Base-by-base conservation (phyloP, 2,888 invertebrate species). In the Tinea trinotella region DNA sequence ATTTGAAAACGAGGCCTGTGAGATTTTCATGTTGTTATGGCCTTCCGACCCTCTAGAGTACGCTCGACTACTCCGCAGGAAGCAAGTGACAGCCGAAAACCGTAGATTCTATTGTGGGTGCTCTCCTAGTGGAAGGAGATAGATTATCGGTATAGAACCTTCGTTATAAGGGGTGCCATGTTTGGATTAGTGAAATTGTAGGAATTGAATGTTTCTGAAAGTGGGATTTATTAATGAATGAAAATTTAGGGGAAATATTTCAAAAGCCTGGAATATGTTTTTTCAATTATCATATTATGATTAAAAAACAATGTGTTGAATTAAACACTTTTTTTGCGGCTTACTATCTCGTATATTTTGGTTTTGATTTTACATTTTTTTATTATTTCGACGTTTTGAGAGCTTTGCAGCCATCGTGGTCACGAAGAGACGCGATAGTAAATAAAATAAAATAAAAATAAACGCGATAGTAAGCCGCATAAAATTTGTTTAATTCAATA, bases 11-110 rank as follows among this genome's bases (percentile, higher is more conserved):
- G 40, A 4, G 13, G 7, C 10, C 13, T 40, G 13, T 6, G 40
- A 4, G 13, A 40, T 40, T 30, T 40, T 40, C 40, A 17, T 40
- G 40, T 40, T 40, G 40, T 40, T 17, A 48, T 48, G 20, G 18
- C 18, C 48, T 48, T 17, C 46, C 46, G 22, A 22, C 22, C 19
- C 52, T 5, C 4, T 9, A 34, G 34, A 17, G n/a, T 19, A 48
- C 49, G 30, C 49, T 46, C 30, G 18, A 19, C 48, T 48, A 48
- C 44, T 15, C 20, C 54, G 18, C 48, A 48, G 66, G 65, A 70
- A 71, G 68, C 65, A 67, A 69, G 66, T 64, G 68, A 70, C 66
- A 70, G 59, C 64, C 64, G 65, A 67, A 67, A 67, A 68, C 65
- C 64, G 48, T 48, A 48, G 30, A 30, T 30, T 63, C 65, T 60